Evolutionary conservation across 2,797 vertebrate genomes (phyloP).

Genomic region (Danio aesculapii): DNA sequence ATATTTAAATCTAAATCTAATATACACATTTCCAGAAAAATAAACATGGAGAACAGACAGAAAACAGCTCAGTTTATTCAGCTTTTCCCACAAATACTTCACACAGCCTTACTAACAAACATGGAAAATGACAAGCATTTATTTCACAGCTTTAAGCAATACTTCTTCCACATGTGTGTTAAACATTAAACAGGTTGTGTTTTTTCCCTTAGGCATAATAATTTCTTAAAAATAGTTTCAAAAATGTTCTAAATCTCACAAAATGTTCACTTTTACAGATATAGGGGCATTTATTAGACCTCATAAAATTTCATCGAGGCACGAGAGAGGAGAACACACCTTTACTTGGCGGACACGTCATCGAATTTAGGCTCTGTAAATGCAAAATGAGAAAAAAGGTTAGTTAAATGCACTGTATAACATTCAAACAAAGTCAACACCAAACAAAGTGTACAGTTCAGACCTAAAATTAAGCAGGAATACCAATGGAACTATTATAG

Average conservation of each 20-base stretch:
- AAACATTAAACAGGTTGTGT: neutral
- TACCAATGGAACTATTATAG: neutral
- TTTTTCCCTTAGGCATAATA: neutral
- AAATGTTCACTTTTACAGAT: conserved; percentile 12
- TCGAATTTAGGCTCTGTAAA: conserved; percentile 88
- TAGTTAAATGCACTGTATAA: neutral
- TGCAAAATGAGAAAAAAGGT: conserved; percentile 22
- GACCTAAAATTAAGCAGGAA: neutral
- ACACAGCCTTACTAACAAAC: conserved; percentile 1
- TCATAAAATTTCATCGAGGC: conserved; percentile 29
- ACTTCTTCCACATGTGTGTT: conserved; percentile 35
- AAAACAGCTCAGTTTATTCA: conserved; percentile 60
- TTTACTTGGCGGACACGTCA: conserved; percentile 74
- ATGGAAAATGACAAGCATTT: conserved; percentile 39
- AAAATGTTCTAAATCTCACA: conserved; percentile 23
- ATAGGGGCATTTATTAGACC: neutral
- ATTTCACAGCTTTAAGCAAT: conserved; percentile 53
- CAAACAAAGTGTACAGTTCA: neutral
- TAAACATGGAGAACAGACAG: neutral
- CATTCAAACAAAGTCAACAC: neutral
- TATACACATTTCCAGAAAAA: neutral
- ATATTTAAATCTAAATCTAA: neutral
- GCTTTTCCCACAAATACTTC: conserved; percentile 25
- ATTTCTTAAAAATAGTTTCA: conserved; percentile 24
- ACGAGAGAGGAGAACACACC: conserved; percentile 51